A percentile compares a stretch with the other conserved stretches of the same genome.
Conservation (phyloP, 2,888 invertebrate genomes). For the Watsonalla cultraria region DNA sequence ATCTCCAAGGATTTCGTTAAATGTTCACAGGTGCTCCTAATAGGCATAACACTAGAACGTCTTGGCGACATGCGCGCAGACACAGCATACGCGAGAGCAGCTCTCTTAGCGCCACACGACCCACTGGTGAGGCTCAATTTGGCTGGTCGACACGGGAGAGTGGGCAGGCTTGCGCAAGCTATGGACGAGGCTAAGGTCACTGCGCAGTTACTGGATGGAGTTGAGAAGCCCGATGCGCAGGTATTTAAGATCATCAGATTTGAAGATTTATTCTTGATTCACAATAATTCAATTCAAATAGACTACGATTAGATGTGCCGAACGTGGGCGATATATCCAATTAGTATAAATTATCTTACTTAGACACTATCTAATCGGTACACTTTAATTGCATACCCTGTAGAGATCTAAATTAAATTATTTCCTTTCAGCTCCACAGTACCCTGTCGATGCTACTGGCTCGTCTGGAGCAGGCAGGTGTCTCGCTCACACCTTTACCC, state of each 20-base stretch:
- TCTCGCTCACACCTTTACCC: slow-evolving; percentile 23
- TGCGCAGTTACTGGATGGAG: slow-evolving; percentile 34
- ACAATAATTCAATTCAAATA: not conserved
- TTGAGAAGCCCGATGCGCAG: slow-evolving; percentile 49
- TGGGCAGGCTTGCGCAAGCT: slow-evolving; percentile 43
- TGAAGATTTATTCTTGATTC: not conserved
- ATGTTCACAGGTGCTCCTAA: slow-evolving; percentile 49
- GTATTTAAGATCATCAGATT: slow-evolving; percentile 20
- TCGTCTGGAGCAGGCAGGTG: slow-evolving; percentile 45
- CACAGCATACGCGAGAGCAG: slow-evolving; percentile 55
- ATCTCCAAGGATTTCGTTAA: not conserved
- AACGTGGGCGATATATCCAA: no score
- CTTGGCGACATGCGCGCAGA: slow-evolving; percentile 59
- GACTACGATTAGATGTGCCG: no score
- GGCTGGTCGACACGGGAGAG: slow-evolving; percentile 55
- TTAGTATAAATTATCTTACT: no score
- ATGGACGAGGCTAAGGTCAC: slow-evolving; percentile 39
- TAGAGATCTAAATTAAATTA: not conserved
- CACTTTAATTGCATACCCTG: no score
- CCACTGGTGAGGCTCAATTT: slow-evolving; percentile 56
- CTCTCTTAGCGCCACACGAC: slow-evolving; percentile 43
- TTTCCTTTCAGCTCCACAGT: slow-evolving; percentile 46
- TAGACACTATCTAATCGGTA: no score
- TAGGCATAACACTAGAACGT: slow-evolving; percentile 61
- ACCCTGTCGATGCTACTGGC: slow-evolving; percentile 43